Conservation (phyloP, 2,113 vertebrate species). For the Otolemur garnettii region DNA sequence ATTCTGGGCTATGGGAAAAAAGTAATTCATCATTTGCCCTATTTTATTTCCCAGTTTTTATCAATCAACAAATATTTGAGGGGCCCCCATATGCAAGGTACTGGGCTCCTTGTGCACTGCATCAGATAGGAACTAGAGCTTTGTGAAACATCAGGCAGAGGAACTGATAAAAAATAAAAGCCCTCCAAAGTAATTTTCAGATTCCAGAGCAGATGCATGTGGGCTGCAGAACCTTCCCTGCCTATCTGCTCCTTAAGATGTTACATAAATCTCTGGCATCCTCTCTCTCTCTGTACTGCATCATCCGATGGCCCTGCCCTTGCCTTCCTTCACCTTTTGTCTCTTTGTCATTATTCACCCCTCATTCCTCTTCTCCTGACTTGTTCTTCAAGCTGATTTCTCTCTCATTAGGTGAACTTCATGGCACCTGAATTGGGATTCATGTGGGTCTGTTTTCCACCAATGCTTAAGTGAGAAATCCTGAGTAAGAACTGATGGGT, state of each 20-base stretch:
- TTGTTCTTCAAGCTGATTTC: background rate
- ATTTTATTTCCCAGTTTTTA: background rate
- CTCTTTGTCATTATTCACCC: background rate
- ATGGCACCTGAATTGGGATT: slow-evolving; percentile 15
- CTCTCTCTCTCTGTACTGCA: background rate
- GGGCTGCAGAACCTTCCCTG: slow-evolving; percentile 76
- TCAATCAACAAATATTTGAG: background rate
- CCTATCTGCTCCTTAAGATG: slow-evolving; percentile 71
- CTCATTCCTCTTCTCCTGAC: background rate
- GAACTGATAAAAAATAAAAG: slow-evolving; percentile 58
- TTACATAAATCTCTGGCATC: slow-evolving; percentile 77
- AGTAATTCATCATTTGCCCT: background rate
- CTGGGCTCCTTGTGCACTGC: background rate
- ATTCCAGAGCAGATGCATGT: slow-evolving; percentile 80
- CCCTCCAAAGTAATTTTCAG: slow-evolving; percentile 77
- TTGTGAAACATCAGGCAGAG: slow-evolving; percentile 68
- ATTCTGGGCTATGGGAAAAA: slow-evolving; percentile 20
- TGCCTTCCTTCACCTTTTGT: background rate
- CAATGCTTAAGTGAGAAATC: slow-evolving; percentile 52
- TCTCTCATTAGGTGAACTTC: background rate
- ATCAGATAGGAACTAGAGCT: background rate
- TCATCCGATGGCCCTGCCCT: background rate
- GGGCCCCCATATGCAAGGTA: background rate
- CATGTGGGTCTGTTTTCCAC: slow-evolving; percentile 26
- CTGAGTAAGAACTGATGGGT: background rate